These are phyloP conservation scores for Lasioglossum malachurum DNA, from an alignment of 2,888 invertebrate species.

Conservation along the genomic window DNA sequence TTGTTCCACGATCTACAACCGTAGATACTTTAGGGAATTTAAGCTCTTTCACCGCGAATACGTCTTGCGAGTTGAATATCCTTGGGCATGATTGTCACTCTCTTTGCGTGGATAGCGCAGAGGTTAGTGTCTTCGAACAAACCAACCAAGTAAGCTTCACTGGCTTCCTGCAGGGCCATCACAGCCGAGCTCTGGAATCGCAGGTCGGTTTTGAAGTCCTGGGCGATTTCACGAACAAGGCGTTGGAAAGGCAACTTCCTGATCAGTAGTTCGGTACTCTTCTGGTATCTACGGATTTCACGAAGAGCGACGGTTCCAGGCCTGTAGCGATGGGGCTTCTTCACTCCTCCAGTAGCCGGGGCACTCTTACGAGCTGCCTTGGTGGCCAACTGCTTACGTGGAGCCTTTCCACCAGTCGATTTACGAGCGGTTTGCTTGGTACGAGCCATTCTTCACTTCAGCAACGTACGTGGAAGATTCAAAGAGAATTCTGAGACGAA, in stretches of 20 bases:
- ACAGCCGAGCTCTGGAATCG: constrained; percentile 91
- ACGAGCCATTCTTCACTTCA: constrained; percentile 91
- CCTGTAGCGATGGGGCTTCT: constrained; percentile 92
- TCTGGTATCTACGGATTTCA: constrained; percentile 91
- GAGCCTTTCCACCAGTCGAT: constrained; percentile 98
- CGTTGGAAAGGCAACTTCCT: constrained; percentile 91
- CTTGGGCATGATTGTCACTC: constrained; percentile 89
- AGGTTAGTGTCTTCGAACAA: constrained; percentile 92
- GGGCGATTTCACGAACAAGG: constrained; percentile 90
- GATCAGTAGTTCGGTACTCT: constrained; percentile 90
- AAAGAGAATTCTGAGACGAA: not conserved
- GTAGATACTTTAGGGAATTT: not conserved
- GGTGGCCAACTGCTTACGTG: constrained; percentile 95
- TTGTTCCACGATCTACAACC: not conserved
- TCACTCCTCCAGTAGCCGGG: constrained; percentile 97
- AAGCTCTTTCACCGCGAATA: constrained; percentile 64
- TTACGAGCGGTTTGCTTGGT: constrained; percentile 99
- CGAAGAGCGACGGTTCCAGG: constrained; percentile 90
- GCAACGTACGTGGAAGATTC: not conserved
- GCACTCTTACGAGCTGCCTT: constrained; percentile 98
- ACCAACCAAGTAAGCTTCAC: constrained; percentile 89
- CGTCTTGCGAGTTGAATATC: constrained; percentile 87
- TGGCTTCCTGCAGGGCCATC: constrained; percentile 89
- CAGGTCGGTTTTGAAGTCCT: constrained; percentile 90
- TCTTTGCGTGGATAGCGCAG: constrained; percentile 91